Evolutionary conservation across 2,113 vertebrate genomes (phyloP), one percentile per base, ranked within the genome.

Genomic region (Alligator sinensis): DNA sequence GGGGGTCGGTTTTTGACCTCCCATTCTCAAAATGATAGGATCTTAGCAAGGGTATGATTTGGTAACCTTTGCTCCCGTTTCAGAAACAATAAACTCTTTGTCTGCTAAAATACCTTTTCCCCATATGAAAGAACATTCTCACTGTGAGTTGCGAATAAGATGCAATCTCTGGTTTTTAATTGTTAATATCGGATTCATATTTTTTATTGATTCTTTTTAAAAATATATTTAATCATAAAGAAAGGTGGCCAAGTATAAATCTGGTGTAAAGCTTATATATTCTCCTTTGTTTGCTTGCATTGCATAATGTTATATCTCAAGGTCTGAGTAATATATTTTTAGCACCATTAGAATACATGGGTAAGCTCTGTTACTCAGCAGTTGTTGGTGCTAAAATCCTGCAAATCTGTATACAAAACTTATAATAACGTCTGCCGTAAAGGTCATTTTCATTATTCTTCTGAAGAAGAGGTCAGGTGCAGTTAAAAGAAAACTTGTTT

Each of bases 1-100:
- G 19, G 5, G 10, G 17, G 30, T n/a, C 34, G 18, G 17, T 30
- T 30, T 30, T 60, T 74, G 8, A 86, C 54, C 3, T 82, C 66
- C 76, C 2, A 34, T 77, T 34, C 30, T 34, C 30, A 84, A 34
- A 89, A 15, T 0, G 82, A 38, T 63, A 55, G 57, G 57, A 22
- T 62, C 38, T 82, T 1, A 0, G 30, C n/a, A 54, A 63, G 19
- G 22, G 30, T 24, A 47, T 60, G 10, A 60, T 34, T 70, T 0
- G 3, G 12, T 72, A 17, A 6, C n/a, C n/a, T 34, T 9, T 88
- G 59, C 14, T 84, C 16, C 25, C 6, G 1, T 89, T 83, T 85
- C 27, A 88, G 58, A 86, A 54, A 77, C n/a, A 72, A 81, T 47
- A 47, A 54, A 21, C 10, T 58, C 15, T 68, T 74, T 78, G 47